phyloP scores from a whole-genome alignment of 2,888 invertebrate species.

The Ophonus ardosiacus region DNA sequence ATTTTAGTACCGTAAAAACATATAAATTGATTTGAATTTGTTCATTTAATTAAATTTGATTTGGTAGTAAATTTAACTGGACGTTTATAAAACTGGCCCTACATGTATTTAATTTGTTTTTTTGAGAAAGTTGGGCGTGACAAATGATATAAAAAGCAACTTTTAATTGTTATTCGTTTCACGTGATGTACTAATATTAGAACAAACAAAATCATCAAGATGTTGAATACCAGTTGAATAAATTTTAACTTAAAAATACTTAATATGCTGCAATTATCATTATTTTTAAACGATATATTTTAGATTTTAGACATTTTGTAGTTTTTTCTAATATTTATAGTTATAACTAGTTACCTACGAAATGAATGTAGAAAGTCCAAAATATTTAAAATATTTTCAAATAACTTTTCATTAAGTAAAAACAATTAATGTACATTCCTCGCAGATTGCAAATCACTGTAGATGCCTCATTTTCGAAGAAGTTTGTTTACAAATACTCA shows the following conservation, averaged over 20 bases:
- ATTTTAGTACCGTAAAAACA: too few relatives aligned
- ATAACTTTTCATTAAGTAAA: too few relatives aligned
- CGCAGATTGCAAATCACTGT: not conserved
- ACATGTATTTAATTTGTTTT: too few relatives aligned
- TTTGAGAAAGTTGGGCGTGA: not conserved
- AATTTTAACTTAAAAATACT: slow-evolving; percentile 12
- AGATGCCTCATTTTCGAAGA: not conserved
- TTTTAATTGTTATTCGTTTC: not conserved
- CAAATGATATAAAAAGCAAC: not conserved
- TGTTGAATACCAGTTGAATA: slow-evolving; percentile 9
- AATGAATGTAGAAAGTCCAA: too few relatives aligned
- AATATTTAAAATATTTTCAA: too few relatives aligned
- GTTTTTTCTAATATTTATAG: not conserved
- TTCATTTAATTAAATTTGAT: too few relatives aligned
- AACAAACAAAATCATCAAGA: slow-evolving; percentile 19
- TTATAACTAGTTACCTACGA: too few relatives aligned
- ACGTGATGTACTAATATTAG: slow-evolving; percentile 34
- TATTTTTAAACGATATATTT: not conserved
- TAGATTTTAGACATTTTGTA: too few relatives aligned
- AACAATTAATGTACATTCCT: too few relatives aligned
- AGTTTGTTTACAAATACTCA: not conserved
- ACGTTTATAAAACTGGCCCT: too few relatives aligned
- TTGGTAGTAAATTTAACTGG: too few relatives aligned
- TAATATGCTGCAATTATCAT: not conserved
- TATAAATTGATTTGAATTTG: too few relatives aligned